Evolutionary conservation across 2,797 vertebrate genomes (phyloP).

Genomic region (Amblyopsis hoosieri): DNA sequence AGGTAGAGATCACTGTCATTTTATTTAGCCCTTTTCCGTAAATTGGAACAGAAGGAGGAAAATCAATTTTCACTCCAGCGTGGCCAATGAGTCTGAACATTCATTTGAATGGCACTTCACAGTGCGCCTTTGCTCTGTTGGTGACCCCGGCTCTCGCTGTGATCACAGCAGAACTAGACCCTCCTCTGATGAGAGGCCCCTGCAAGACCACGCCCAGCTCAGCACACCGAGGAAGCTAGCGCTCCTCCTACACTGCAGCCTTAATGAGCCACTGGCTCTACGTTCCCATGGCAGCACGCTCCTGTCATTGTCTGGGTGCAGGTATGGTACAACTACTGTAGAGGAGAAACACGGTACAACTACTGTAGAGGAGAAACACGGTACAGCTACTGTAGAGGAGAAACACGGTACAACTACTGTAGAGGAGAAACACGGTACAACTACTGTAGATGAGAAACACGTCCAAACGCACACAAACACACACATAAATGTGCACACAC

Average conservation of each 20-base stretch:
- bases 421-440: too few relatives aligned
- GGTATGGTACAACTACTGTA: background rate
- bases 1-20: constrained; percentile 53
- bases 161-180: constrained; percentile 53
- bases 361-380: too few relatives aligned
- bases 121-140: constrained; percentile 28
- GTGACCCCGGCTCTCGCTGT: constrained; percentile 45
- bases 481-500: background rate
- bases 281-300: constrained; percentile 17
- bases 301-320: constrained; percentile 1
- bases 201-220: constrained; percentile 43
- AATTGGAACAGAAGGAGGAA: constrained; percentile 40
- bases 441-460: constrained; percentile 5
- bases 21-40: constrained; percentile 52
- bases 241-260: constrained; percentile 16
- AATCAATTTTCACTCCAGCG: constrained; percentile 44
- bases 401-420: too few relatives aligned
- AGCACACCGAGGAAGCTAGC: constrained; percentile 21
- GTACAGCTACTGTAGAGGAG: too few relatives aligned
- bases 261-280: constrained; percentile 22
- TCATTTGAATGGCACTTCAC: constrained; percentile 49
- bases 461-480: background rate
- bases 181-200: constrained; percentile 42
- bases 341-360: too few relatives aligned
- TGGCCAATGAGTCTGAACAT: constrained; percentile 21